Percentiles rank a stretch among this genome's conserved stretches.
Conservation (phyloP, 2,888 invertebrate genomes). For the Microplitis deprimator region DNA sequence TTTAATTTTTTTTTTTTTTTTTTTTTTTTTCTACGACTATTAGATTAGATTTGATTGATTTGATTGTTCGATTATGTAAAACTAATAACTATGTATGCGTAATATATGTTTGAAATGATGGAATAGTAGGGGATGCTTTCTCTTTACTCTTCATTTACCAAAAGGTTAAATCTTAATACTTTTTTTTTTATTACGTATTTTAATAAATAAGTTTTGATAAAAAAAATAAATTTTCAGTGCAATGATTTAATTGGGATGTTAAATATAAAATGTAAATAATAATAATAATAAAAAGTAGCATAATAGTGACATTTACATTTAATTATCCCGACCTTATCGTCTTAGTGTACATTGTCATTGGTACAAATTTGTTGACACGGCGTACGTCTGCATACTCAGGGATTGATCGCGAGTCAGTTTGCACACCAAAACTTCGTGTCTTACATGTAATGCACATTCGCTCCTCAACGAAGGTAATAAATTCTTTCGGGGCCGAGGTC, state of each 20-base stretch:
- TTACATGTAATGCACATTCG: slow-evolving; percentile 34
- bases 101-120: background rate
- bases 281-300: background rate
- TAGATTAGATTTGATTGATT: background rate
- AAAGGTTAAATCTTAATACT: background rate
- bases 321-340: background rate
- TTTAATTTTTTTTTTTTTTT: no score
- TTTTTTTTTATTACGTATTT: background rate
- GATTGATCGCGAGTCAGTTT: slow-evolving; percentile 22
- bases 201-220: background rate
- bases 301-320: slow-evolving; percentile 12
- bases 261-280: no score
- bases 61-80: background rate
- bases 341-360: background rate
- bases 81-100: background rate
- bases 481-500: slow-evolving; percentile 63
- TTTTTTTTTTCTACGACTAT: background rate
- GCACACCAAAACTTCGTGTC: slow-evolving; percentile 33
- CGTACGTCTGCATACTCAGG: background rate
- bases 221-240: background rate
- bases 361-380: slow-evolving; percentile 6
- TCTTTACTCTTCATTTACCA: background rate
- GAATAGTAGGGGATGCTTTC: background rate
- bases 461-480: slow-evolving; percentile 52
- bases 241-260: no score